phyloP scores from a whole-genome alignment of 2,888 invertebrate species.

The Brachynemurus nebulosus region DNA sequence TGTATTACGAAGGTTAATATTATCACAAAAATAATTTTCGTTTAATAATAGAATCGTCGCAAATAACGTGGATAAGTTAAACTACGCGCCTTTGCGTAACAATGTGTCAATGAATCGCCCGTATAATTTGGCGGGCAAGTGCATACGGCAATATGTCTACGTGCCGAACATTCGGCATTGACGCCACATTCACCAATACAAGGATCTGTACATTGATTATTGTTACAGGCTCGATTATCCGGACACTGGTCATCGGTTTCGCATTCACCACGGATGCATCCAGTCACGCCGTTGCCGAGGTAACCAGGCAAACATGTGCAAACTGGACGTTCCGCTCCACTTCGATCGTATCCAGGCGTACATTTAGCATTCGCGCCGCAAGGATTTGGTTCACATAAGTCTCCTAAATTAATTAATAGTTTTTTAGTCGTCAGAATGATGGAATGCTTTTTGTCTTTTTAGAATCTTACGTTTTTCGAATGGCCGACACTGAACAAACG shows the following conservation, averaged over 20 bases:
- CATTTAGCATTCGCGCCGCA: slow-evolving; percentile 69
- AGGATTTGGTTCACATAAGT: slow-evolving; percentile 77
- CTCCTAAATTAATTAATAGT: slow-evolving; percentile 42
- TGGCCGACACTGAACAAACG: slow-evolving; percentile 66
- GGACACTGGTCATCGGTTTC: slow-evolving; percentile 61
- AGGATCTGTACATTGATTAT: slow-evolving; percentile 53
- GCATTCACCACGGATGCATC: slow-evolving; percentile 69
- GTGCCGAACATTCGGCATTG: slow-evolving; percentile 59
- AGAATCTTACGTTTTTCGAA: slow-evolving; percentile 54
- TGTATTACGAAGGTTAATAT: too few relatives aligned
- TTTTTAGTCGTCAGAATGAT: background rate
- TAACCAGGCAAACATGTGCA: slow-evolving; percentile 71
- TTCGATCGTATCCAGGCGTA: slow-evolving; percentile 69
- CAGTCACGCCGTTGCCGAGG: slow-evolving; percentile 58
- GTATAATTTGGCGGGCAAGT: slow-evolving; percentile 57
- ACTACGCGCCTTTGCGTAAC: slow-evolving; percentile 24
- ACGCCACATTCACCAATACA: slow-evolving; percentile 67
- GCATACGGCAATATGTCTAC: slow-evolving; percentile 69
- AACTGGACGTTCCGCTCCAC: slow-evolving; percentile 69
- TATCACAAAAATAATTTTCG: background rate
- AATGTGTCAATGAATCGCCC: slow-evolving; percentile 41
- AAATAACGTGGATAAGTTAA: background rate
- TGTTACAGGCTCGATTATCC: slow-evolving; percentile 61
- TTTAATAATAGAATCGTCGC: background rate
- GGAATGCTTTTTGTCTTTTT: background rate